phyloP scores from a whole-genome alignment of 2,888 invertebrate species.

The Yponomeuta cagnagella region DNA sequence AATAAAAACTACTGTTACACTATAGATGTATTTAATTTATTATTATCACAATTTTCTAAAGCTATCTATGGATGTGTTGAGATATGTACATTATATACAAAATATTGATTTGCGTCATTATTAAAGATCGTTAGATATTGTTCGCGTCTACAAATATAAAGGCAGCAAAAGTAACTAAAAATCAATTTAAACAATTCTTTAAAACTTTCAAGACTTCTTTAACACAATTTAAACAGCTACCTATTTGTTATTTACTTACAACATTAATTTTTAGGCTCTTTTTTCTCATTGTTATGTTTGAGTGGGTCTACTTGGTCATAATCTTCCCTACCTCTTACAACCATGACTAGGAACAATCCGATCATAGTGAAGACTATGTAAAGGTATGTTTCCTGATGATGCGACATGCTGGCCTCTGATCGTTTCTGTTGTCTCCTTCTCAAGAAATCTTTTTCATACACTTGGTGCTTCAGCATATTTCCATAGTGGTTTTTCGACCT shows the following conservation, averaged over 20 bases:
- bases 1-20: background rate
- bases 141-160: background rate
- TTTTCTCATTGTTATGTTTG: background rate
- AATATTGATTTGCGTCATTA: background rate
- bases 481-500: constrained; percentile 74
- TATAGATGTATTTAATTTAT: background rate
- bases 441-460: constrained; percentile 41
- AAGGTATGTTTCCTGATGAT: constrained; percentile 42
- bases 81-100: constrained; percentile 8
- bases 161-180: background rate
- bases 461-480: constrained; percentile 41
- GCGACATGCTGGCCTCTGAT: constrained; percentile 23
- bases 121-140: background rate
- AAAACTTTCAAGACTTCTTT: too few relatives aligned
- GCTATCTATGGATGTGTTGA: background rate
- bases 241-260: background rate
- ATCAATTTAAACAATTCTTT: too few relatives aligned
- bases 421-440: constrained; percentile 30
- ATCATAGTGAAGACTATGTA: constrained; percentile 36
- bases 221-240: background rate
- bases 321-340: constrained; percentile 39
- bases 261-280: background rate
- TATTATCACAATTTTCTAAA: constrained; percentile 7
- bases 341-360: constrained; percentile 35
- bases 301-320: constrained; percentile 34